A percentile compares a stretch with the other conserved stretches of the same genome.
Evolutionary conservation across 2,888 invertebrate genomes (phyloP).

Genomic region (Hemithea aestivaria): DNA sequence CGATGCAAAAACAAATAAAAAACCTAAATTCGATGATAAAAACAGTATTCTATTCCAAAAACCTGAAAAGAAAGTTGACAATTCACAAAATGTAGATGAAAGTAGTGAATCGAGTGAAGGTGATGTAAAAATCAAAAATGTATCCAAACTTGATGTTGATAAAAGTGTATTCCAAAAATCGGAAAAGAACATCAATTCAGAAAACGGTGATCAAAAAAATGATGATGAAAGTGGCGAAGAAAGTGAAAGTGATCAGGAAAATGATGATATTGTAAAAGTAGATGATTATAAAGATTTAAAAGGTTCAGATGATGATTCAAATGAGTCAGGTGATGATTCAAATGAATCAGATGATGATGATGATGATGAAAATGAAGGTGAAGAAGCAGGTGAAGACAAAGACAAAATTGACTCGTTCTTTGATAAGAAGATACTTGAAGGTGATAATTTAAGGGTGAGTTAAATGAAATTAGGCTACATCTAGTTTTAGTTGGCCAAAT

Average conservation of each 20-base stretch:
- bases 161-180: constrained; percentile 4
- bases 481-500: too few relatives aligned
- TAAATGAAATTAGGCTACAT: too few relatives aligned
- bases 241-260: constrained; percentile 23
- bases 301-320: constrained; percentile 60
- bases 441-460: constrained; percentile 59
- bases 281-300: constrained; percentile 70
- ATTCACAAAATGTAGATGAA: background rate
- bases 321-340: constrained; percentile 46
- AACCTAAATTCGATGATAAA: too few relatives aligned
- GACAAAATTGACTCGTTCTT: constrained; percentile 54
- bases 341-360: constrained; percentile 65
- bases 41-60: constrained; percentile 22
- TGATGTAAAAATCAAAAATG: too few relatives aligned
- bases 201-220: constrained; percentile 14
- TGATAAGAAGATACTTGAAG: constrained; percentile 50
- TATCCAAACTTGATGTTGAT: background rate
- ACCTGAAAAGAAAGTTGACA: constrained; percentile 4
- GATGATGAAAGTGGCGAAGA: constrained; percentile 28
- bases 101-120: constrained; percentile 1
- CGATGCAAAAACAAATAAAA: constrained; percentile 18
- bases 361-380: constrained; percentile 53
- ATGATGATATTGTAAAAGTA: constrained; percentile 12
- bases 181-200: constrained; percentile 3
- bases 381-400: constrained; percentile 34